A percentile compares a stretch with the other conserved stretches of the same genome.
Conservation (phyloP, 2,797 vertebrate species). For the Smutsia gigantea region DNA sequence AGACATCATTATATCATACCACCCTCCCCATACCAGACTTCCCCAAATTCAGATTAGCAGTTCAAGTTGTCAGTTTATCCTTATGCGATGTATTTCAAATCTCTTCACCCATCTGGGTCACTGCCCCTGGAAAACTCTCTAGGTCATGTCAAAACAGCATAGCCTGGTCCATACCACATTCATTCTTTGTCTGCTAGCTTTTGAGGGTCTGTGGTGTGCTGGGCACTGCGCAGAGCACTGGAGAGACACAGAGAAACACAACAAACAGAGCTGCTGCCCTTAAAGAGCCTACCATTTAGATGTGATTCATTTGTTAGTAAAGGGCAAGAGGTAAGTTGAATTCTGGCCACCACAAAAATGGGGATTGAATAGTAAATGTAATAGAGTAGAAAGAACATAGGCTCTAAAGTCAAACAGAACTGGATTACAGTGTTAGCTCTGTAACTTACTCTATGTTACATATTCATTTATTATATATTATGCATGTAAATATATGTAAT, state of each 20-base stretch:
- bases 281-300: not conserved
- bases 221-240: not conserved
- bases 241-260: not conserved
- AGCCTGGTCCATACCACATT: not conserved
- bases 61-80: not conserved
- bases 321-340: not conserved
- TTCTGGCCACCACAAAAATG: not conserved
- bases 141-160: not conserved
- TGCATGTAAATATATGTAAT: not conserved
- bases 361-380: not conserved
- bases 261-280: not conserved
- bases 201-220: not conserved
- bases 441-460: not conserved
- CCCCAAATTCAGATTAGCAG: not conserved
- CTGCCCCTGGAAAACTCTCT: not conserved
- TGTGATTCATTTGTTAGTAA: not conserved
- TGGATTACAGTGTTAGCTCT: constrained; percentile 9
- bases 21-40: not conserved
- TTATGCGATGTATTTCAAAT: not conserved
- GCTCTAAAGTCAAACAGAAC: not conserved
- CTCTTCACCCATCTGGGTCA: not conserved
- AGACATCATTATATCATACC: not conserved
- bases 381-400: not conserved
- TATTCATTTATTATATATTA: not conserved
- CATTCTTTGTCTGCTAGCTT: not conserved